Conservation (phyloP, 1,140 invertebrate genomes). For the Eubasilissa regina region DNA sequence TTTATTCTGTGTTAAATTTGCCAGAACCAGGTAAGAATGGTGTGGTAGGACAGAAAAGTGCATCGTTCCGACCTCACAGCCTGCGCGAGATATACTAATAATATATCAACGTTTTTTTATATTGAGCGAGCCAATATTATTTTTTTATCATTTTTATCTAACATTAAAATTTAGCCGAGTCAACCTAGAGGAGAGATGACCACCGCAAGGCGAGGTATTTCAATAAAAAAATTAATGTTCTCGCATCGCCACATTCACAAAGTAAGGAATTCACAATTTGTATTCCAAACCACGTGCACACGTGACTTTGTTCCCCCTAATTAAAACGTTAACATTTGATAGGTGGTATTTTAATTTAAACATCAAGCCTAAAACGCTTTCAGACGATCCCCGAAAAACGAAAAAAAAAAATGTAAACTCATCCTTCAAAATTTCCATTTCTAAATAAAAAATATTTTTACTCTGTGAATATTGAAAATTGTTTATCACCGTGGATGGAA, state of each 20-base stretch:
- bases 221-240: background rate
- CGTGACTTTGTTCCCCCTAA: constrained; percentile 19
- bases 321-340: constrained; percentile 23
- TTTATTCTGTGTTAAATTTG: no score
- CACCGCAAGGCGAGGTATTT: background rate
- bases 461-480: background rate
- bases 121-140: no score
- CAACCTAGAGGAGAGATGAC: background rate
- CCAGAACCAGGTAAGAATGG: no score
- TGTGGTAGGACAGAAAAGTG: no score
- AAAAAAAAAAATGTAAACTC: constrained; percentile 3
- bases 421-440: constrained; percentile 4
- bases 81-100: no score
- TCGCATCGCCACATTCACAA: background rate
- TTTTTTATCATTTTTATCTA: background rate
- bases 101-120: no score
- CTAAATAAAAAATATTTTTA: background rate
- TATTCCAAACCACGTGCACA: background rate
- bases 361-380: constrained; percentile 16
- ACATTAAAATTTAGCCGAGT: background rate
- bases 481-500: background rate
- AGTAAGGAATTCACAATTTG: constrained; percentile 6
- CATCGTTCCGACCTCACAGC: no score
- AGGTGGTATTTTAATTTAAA: constrained; percentile 22
- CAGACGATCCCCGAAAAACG: background rate